A percentile compares a stretch with the other conserved stretches of the same genome.
phyloP scores from a whole-genome alignment of 2,113 vertebrate genomes.

The Coregonus clupeaformis region DNA sequence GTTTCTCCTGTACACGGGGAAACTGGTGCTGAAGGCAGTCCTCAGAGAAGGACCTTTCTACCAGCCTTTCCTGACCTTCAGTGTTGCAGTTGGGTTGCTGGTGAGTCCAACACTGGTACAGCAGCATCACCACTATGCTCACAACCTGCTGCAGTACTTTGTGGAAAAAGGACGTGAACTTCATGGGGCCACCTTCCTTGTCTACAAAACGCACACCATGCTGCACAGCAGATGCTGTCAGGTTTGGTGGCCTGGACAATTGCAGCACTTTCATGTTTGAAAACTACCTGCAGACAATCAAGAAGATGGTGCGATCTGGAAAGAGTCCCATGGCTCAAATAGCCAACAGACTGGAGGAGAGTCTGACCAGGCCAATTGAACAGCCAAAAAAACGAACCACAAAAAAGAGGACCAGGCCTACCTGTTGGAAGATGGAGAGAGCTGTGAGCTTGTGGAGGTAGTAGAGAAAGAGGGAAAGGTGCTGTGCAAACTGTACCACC shows the following conservation, averaged over 20 bases:
- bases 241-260: conserved; percentile 14
- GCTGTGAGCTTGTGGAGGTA: conserved; percentile 13
- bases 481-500: conserved; percentile 5
- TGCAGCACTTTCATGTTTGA: conserved; percentile 21
- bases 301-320: conserved; percentile 6
- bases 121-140: conserved; percentile 4
- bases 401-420: conserved; percentile 4
- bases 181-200: background rate
- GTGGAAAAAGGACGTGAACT: conserved; percentile 5
- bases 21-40: conserved; percentile 10
- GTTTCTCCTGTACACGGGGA: conserved; percentile 16
- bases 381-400: background rate
- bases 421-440: background rate
- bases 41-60: conserved; percentile 1
- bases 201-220: conserved; percentile 19
- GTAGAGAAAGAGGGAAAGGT: background rate
- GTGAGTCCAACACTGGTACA: background rate
- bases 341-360: conserved; percentile 11
- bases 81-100: conserved; percentile 15
- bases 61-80: conserved; percentile 17
- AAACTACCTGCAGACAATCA: background rate
- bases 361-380: background rate
- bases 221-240: conserved; percentile 16
- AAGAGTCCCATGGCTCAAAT: conserved; percentile 9
- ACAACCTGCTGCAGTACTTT: conserved; percentile 16